Base-by-base conservation (phyloP, 2,113 vertebrate genomes). In the Grammomys dolichurus region DNA sequence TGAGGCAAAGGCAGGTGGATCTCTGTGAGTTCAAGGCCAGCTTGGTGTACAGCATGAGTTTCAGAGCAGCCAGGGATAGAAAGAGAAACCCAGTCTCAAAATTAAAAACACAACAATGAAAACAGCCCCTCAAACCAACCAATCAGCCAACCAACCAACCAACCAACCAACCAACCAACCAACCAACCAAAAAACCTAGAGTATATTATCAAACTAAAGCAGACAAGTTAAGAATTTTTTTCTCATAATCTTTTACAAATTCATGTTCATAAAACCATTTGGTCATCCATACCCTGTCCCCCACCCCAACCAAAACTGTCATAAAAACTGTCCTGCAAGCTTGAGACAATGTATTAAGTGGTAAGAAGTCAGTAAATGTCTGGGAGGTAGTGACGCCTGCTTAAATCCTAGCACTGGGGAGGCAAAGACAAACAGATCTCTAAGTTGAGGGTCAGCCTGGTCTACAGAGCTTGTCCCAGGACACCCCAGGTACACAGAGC, bases 171-270 rank as follows among this genome's bases (percentile, higher is more conserved):
- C 48, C 8, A 51, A 69, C 48, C 48, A n/a, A 31, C 31, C 4
- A 33, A 69, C 4, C 31, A n/a, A n/a, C 36, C 17, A 72, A 72
- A 7, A 69, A 19, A 7, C 36, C 70, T 20, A 73, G 19, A 73
- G 1, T 24, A 0, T 43, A 22, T 43, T 8, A 73, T 43, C 80
- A 90, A 80, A 95, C 75, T 46, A 24, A 90, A 36, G 92, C 63
- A 69, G 6, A 63, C 56, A 40, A 78, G 46, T 87, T 22, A 26
- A 31, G 75, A 28, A 85, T 26, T 43, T 33, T 85, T 22, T 73
- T 94, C 76, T 94, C 88, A 33, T 8, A 7, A 54, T 76, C n/a
- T 13, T 96, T 26, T 93, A 88, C 51, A 16, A 72, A 75, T 24
- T 84, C 72, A 24, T 4, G 3, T 85, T 86, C 90, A 60, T 51